Base-by-base conservation (phyloP, 2,113 vertebrate genomes). In the Leuciscus idus region DNA sequence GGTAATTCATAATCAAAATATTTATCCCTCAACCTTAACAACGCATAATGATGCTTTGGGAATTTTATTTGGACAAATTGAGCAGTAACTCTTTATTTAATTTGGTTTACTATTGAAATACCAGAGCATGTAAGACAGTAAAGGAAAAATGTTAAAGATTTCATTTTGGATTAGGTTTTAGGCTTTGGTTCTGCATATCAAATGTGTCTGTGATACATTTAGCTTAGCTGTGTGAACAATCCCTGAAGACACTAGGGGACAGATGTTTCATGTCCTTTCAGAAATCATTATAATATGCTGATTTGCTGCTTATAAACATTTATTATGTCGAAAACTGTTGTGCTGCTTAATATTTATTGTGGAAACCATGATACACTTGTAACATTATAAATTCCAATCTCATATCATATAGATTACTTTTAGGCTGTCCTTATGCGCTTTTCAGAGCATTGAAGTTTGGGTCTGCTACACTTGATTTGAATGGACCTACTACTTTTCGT, bases 1-100 rank as follows among this genome's bases (percentile, higher is more conserved):
- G 39, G 72, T 50, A 48, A 50, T 75, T 75, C 43, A 75, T 75
- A 28, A 50, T 75, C 73, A 50, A 75, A 75, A 75, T 75, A 75
- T 75, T 75, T 75, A 75, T 28, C 23, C 3, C 21, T 17, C 13
- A 75, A 28, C 23, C 73, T 48, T 75, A 50, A 75, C 73, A 50
- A 75, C n/a, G n/a, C 12, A n/a, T 28, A 74, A 75, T 75, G 73
- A 28, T 50, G 13, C 43, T 26, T 75, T 28, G 6, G 39, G 72
- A 50, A 75, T 75, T 75, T 75, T 17, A 75, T 75, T 75, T 26
- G 43, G 43, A 8, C 72, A 75, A 75, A 48, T n/a, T 28, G n/a
- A 75, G n/a, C 12, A 5, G 11, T 64, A 13, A 13, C n/a, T 12
- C 72, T 75, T 75, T 26, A 28, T 75, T 75, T 26, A 3, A 26